Base-by-base conservation (phyloP, 2,113 vertebrate species). In the Oncorhynchus masou region DNA sequence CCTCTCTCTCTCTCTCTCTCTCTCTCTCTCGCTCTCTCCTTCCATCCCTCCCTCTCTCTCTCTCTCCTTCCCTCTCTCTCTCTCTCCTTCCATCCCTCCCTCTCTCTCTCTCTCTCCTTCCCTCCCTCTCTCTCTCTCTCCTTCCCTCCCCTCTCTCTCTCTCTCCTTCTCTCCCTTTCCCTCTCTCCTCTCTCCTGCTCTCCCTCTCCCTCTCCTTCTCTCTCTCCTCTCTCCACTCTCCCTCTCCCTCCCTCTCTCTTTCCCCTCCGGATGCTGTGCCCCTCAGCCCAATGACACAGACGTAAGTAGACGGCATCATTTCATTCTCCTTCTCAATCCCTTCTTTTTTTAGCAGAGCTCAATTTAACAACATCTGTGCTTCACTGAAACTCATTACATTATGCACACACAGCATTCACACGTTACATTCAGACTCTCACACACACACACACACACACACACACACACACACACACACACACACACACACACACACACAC, bases 201-300 rank as follows among this genome's bases (percentile, higher is more conserved):
- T 3, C 27, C 2, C 27, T 27, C 27, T 27, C 1, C 1, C 24
- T 4, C 64, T 5, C 64, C 7, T 25, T 0, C 11, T 29, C 25
- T 29, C 12, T 54, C 51, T 16, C 13, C 5, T 2, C 0, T 1
- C 5, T 3, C 1, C 24, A 16, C 2, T 15, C 9, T 4, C 3
- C 3, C 4, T 13, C 4, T 1, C 13, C 19, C 13, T 2, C 24
- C 13, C 3, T 27, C 24, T 4, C 9, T 15, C 11, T 27, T 11
- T 1, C 11, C 11, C 11, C 39, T 24, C 34, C 22, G 66, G 66
- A 68, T 68, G 27, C 29, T 19, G 7, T n/a, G 5, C 22, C 34
- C 22, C 68, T 48, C 68, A 49, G 45, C 39, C 45, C 45, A 70
- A 70, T 12, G 45, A 70, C 45, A 70, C 68, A 70, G 68, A 70